Evolutionary conservation across 2,888 invertebrate genomes (phyloP).

Genomic region (Eurytoma californica): DNA sequence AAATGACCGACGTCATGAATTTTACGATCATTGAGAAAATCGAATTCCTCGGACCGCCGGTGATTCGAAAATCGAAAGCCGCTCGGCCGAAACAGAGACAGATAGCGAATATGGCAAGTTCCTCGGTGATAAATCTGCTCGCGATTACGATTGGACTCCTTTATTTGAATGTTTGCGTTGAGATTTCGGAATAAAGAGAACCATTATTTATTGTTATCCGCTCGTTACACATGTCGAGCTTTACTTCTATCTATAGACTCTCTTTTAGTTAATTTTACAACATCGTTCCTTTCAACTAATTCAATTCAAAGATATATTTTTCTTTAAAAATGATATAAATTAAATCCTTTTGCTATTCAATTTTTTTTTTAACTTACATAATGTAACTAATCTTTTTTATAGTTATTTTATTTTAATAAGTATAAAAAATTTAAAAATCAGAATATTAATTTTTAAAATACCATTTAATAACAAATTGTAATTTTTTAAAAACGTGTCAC

Average conservation of each 20-base stretch:
- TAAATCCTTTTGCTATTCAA: no score
- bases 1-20: neutral
- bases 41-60: neutral
- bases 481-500: neutral
- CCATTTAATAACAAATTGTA: neutral
- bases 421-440: no score
- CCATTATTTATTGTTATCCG: neutral
- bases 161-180: neutral
- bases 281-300: no score
- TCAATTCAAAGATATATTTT: no score
- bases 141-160: neutral
- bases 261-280: no score
- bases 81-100: neutral
- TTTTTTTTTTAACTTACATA: neutral
- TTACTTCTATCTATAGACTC: no score
- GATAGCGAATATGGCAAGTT: neutral
- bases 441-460: neutral
- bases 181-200: constrained; percentile 4
- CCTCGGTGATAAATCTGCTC: constrained; percentile 3
- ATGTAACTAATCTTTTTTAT: neutral
- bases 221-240: no score
- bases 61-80: neutral
- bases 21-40: neutral
- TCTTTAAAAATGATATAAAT: no score
- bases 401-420: neutral